Base-by-base conservation (phyloP, 2,113 vertebrate species). In the Prionailurus viverrinus region DNA sequence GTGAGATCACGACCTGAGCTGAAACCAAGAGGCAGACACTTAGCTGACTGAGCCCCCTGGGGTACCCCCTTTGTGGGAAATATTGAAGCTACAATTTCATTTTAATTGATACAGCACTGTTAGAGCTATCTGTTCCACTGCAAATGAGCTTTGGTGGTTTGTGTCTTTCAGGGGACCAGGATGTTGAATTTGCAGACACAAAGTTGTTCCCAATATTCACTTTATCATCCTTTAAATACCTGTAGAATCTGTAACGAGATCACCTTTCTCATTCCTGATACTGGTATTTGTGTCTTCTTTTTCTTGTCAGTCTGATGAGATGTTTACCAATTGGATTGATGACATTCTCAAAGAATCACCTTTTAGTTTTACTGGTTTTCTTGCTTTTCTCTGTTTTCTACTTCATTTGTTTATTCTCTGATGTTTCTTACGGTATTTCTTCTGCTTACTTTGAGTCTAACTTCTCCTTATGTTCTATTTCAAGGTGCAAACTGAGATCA, bases 341-440 rank as follows among this genome's bases (percentile, higher is more conserved):
- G 18, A 78, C 3, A 36, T 15, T 41, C 78, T 90, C 61, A 74
- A 68, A 87, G 39, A 89, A 88, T 33, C 25, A 33, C 36, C 13
- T 82, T 86, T 90, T 51, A 14, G 0, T 58, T 82, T 55, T 45
- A 83, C 51, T 36, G 66, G 27, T 84, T 84, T 73, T 61, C 29
- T 53, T 68, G 66, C 53, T 80, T 96, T 87, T 48, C 12, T 91
- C 76, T 91, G 31, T 81, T 86, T 93, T 29, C 36, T 45, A 25
- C 78, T 86, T 83, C 53, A 63, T 83, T 87, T 69, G 33, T 73
- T 78, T 87, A 68, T 94, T 19, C n/a, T 80, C 53, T 45, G 27
- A 48, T 53, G 51, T 90, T 68, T 61, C 41, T 73, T 61, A 14
- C 0, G 18, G 61, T 9, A 8, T 45, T 83, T 82, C 5, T 31